Evolutionary conservation across 2,888 invertebrate species (phyloP).

Genomic region (Dorcus hopei): DNA sequence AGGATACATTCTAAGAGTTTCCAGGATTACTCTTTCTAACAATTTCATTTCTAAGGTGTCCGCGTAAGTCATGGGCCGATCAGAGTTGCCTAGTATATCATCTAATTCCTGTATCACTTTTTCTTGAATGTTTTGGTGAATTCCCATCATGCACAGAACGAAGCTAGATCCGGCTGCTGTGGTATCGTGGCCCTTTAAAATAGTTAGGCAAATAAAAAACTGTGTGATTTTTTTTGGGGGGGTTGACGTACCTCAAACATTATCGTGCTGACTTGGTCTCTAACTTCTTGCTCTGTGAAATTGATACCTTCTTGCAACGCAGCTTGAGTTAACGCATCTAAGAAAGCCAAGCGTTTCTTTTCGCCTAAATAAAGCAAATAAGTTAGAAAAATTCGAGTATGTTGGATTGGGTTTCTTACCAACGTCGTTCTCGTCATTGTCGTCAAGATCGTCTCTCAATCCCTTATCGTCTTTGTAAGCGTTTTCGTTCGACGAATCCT

Average conservation of each 20-base stretch:
- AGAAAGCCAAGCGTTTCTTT: constrained; percentile 81
- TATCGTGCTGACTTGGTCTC: constrained; percentile 81
- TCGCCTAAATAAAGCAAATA: constrained; percentile 47
- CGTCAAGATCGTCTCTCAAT: constrained; percentile 77
- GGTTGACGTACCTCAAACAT: constrained; percentile 71
- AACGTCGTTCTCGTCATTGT: constrained; percentile 69
- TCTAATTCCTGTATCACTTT: constrained; percentile 72
- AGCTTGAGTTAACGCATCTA: constrained; percentile 80
- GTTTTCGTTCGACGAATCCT: background rate
- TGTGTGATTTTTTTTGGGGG: background rate
- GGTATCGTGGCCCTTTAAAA: constrained; percentile 69
- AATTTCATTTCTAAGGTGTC: constrained; percentile 86
- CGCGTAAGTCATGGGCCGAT: constrained; percentile 73
- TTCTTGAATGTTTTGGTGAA: constrained; percentile 69
- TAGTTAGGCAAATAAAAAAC: background rate
- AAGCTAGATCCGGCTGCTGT: constrained; percentile 81
- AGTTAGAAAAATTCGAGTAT: background rate
- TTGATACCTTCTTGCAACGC: constrained; percentile 65
- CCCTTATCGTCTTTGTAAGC: constrained; percentile 45
- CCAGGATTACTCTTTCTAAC: constrained; percentile 76
- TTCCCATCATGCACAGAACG: constrained; percentile 73
- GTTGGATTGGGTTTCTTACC: constrained; percentile 47
- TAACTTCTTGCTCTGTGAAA: constrained; percentile 73
- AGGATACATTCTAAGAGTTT: constrained; percentile 75
- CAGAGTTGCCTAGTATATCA: constrained; percentile 71